Evolutionary conservation across 2,888 invertebrate species (phyloP), one percentile per base, ranked within the genome.

Genomic region (Synergus itoensis): DNA sequence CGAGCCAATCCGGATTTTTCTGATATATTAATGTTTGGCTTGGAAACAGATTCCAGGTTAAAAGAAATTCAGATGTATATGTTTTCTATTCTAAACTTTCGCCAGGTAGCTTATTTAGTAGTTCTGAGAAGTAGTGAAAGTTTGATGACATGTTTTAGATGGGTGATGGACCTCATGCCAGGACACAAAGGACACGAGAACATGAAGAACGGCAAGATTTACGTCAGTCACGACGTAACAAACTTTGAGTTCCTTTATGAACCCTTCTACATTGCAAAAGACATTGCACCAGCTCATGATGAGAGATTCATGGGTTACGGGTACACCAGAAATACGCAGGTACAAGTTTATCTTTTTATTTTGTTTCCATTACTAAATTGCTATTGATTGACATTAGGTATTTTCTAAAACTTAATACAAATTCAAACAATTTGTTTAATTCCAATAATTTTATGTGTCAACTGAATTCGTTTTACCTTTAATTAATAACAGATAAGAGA

Each of bases 291-390:
- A 0, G 93, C 95, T 0, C 97, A 98, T 88, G 98, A 98, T 89
- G 98, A 98, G 92, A 93, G 98, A 79, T 98, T 98, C 93, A 93
- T 97, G 76, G 98, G 98, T 48, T 98, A 98, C 92, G 98, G 98
- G 78, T 98, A 97, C 92, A 98, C 98, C 1, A 94, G 98, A 90
- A 98, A 98, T 90, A 97, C 97, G 12, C 98, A 98, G 95, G 98
- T 98, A 93, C 82, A 64, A 64, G 62, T 62, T 36, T 0, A 36
- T 5, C 5, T 4, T 36, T 36, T 36, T 36, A 36, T 36, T 36
- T 36, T 36, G 4, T 7, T 7, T 36, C 36, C 36, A 36, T 7
- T 36, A 0, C 0, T 36, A 73, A 76, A 40, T 40, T 64, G n/a
- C 7, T 41, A 4, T 63, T 76, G 8, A 12, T 28, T 43, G 14